A percentile compares a stretch with the other conserved stretches of the same genome.
Evolutionary conservation across 2,888 invertebrate species (phyloP).

Genomic region (Drosophila tripunctata): DNA sequence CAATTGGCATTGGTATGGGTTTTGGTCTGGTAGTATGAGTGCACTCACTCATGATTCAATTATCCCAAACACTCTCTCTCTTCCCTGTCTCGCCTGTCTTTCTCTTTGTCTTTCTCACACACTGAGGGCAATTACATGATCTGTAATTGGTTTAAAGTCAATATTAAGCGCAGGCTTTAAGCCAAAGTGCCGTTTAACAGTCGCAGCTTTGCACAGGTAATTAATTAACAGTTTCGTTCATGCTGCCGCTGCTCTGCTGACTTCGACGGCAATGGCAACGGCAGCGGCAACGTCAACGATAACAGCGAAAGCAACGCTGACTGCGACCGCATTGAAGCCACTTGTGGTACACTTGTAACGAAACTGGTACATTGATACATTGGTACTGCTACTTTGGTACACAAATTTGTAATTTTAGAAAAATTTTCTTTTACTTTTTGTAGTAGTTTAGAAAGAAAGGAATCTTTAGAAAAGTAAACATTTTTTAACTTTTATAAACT

Average conservation of each 20-base stretch:
- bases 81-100: neutral
- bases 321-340: constrained; percentile 2
- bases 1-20: neutral
- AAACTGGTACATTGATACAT: neutral
- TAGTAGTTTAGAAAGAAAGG: too few relatives aligned
- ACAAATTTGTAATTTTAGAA: too few relatives aligned
- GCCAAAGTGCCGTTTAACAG: constrained; percentile 10
- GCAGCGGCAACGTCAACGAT: constrained; percentile 10
- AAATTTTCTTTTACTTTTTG: too few relatives aligned
- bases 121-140: constrained; percentile 20
- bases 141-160: constrained; percentile 8
- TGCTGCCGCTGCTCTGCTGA: constrained; percentile 23
- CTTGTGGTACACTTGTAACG: neutral
- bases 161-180: neutral
- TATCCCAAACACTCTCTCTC: neutral
- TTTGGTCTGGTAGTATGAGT: neutral
- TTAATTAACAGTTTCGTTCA: constrained; percentile 53
- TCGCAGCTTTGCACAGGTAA: constrained; percentile 28
- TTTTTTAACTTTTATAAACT: too few relatives aligned
- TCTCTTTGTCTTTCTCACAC: neutral
- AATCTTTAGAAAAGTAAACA: too few relatives aligned
- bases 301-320: neutral
- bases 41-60: constrained; percentile 1
- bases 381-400: neutral
- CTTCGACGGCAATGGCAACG: constrained; percentile 13